These are phyloP conservation scores for Ochropacha duplaris DNA, from an alignment of 2,888 invertebrate species.

Conservation along the genomic window DNA sequence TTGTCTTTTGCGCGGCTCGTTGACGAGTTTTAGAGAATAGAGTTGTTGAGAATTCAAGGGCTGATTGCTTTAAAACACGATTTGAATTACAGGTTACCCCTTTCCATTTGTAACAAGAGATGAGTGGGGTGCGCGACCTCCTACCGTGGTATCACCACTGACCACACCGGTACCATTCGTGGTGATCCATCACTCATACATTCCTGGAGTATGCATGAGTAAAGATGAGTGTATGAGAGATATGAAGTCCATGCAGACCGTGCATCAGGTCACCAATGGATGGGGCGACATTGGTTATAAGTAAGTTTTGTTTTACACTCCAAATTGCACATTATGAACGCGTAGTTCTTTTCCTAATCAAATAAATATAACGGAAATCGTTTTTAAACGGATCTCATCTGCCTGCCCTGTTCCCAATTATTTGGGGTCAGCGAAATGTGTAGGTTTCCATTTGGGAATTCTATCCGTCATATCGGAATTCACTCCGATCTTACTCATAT, in stretches of 20 bases:
- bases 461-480: too few species aligned
- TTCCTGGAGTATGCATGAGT: conserved; percentile 82
- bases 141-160: conserved; percentile 70
- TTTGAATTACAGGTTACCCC: conserved; percentile 17
- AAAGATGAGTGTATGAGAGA: conserved; percentile 75
- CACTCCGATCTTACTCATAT: too few species aligned
- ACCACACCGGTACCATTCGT: conserved; percentile 84
- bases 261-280: conserved; percentile 80
- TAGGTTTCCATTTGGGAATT: too few species aligned
- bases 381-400: not conserved
- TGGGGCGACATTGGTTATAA: conserved; percentile 88
- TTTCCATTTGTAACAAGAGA: conserved; percentile 32
- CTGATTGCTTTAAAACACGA: not conserved
- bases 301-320: conserved; percentile 53
- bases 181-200: conserved; percentile 87
- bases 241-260: conserved; percentile 86
- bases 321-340: too few species aligned
- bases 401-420: too few species aligned
- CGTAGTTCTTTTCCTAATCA: too few species aligned
- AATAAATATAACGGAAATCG: too few species aligned
- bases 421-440: too few species aligned
- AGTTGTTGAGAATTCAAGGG: not conserved
- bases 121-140: conserved; percentile 83
- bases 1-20: too few species aligned
- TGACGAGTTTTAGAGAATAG: too few species aligned